Evolutionary conservation across 2,888 invertebrate species (phyloP).

Genomic region (Acleris laterana): DNA sequence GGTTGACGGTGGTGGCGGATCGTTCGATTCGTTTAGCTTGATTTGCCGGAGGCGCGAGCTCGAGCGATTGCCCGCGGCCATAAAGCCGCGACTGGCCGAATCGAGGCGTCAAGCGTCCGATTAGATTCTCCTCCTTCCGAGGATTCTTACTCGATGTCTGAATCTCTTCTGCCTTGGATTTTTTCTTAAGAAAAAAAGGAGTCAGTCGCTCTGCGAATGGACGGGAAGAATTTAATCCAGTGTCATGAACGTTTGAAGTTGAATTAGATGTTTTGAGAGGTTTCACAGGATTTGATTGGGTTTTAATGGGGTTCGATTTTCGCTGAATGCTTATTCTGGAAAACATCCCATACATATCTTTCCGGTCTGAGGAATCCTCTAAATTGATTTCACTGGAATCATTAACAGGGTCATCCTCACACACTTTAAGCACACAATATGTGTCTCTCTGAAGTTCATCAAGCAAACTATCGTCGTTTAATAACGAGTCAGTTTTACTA

Average conservation of each 20-base stretch:
- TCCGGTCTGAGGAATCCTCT: slow-evolving; percentile 44
- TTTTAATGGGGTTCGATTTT: slow-evolving; percentile 77
- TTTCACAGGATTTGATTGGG: slow-evolving; percentile 58
- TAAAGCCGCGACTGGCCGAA: slow-evolving; percentile 75
- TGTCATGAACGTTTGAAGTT: slow-evolving; percentile 77
- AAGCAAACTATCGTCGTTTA: slow-evolving; percentile 74
- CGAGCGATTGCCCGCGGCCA: slow-evolving; percentile 75
- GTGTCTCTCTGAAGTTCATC: slow-evolving; percentile 74
- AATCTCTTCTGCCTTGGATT: slow-evolving; percentile 66
- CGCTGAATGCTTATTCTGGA: slow-evolving; percentile 72
- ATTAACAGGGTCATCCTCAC: slow-evolving; percentile 65
- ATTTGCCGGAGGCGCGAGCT: slow-evolving; percentile 59
- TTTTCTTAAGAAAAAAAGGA: slow-evolving; percentile 78
- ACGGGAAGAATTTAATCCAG: slow-evolving; percentile 60
- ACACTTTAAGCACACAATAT: slow-evolving; percentile 72
- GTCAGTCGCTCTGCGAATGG: slow-evolving; percentile 74
- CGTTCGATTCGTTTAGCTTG: slow-evolving; percentile 69
- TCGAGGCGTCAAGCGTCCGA: slow-evolving; percentile 74
- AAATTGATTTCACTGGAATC: slow-evolving; percentile 43
- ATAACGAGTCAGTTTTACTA: slow-evolving; percentile 52
- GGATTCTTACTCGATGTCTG: slow-evolving; percentile 48
- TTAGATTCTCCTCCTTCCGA: slow-evolving; percentile 72
- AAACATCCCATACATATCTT: slow-evolving; percentile 60
- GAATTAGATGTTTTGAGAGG: slow-evolving; percentile 75
- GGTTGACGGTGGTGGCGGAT: slow-evolving; percentile 71